Evolutionary conservation across 2,888 invertebrate genomes (phyloP).

Genomic region (Trichopria drosophilae): DNA sequence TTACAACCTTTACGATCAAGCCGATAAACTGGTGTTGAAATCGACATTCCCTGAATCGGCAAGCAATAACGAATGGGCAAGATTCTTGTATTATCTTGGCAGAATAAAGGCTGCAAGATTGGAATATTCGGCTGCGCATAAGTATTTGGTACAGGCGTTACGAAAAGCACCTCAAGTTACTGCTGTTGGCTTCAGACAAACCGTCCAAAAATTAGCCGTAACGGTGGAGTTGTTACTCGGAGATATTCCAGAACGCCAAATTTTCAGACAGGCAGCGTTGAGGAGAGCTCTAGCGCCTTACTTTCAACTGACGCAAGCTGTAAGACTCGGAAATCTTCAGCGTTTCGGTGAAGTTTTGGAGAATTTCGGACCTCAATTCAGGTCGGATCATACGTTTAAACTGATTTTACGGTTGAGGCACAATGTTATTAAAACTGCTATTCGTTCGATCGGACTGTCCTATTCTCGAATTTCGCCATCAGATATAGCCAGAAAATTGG

Average conservation of each 20-base stretch:
- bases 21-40: constrained; percentile 95
- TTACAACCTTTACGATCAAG: constrained; percentile 94
- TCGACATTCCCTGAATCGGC: constrained; percentile 96
- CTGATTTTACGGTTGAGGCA: constrained; percentile 93
- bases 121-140: constrained; percentile 97
- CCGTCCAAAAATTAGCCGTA: constrained; percentile 91
- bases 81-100: constrained; percentile 95
- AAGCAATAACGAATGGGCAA: constrained; percentile 98
- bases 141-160: constrained; percentile 90
- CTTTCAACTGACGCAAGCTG: constrained; percentile 96
- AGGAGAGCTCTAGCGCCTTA: constrained; percentile 91
- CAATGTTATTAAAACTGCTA: constrained; percentile 98
- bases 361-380: constrained; percentile 88
- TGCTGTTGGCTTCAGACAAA: constrained; percentile 98
- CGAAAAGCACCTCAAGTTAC: constrained; percentile 97
- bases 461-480: constrained; percentile 95
- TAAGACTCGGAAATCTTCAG: constrained; percentile 91
- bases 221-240: constrained; percentile 93
- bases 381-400: constrained; percentile 93
- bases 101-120: constrained; percentile 97
- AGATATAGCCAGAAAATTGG: constrained; percentile 92
- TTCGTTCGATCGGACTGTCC: constrained; percentile 92
- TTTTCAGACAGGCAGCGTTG: constrained; percentile 89
- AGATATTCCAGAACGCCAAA: constrained; percentile 95
- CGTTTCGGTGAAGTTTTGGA: constrained; percentile 92